A percentile compares a stretch with the other conserved stretches of the same genome.
Evolutionary conservation across 2,888 invertebrate genomes (phyloP).

Genomic region (Trissolcus brochymenae): DNA sequence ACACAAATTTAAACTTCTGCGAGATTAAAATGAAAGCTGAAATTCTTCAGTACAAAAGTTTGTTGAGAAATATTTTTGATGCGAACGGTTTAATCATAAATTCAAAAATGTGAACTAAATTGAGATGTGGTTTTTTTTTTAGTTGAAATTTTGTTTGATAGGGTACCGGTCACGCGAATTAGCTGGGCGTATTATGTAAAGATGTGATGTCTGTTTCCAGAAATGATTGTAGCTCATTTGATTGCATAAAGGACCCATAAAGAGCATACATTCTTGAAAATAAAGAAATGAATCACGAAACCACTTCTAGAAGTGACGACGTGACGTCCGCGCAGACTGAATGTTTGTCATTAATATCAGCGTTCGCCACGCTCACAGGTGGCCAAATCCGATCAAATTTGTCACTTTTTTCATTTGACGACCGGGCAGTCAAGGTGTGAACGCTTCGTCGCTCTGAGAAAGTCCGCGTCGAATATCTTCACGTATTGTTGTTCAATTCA

Average conservation of each 20-base stretch:
- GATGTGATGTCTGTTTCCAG: constrained; percentile 25
- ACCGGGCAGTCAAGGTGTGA: constrained; percentile 20
- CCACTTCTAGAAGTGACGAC: constrained; percentile 47
- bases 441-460: constrained; percentile 30
- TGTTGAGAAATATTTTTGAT: constrained; percentile 3
- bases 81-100: neutral
- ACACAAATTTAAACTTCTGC: too few relatives aligned
- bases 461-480: constrained; percentile 25
- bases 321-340: constrained; percentile 50
- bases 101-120: neutral
- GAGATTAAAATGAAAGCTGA: too few relatives aligned
- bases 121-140: neutral
- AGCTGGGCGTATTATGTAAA: constrained; percentile 7
- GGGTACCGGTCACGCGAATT: constrained; percentile 2
- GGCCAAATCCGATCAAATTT: constrained; percentile 61
- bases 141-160: neutral
- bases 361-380: constrained; percentile 67
- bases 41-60: neutral
- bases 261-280: constrained; percentile 47
- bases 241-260: constrained; percentile 1
- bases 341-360: constrained; percentile 57
- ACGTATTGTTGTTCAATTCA: constrained; percentile 37
- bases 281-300: constrained; percentile 51
- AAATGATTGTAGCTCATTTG: constrained; percentile 15
- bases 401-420: constrained; percentile 55